These are phyloP conservation scores for Cynodonichthys magdalenae DNA, from an alignment of 2,797 vertebrate genomes.

Conservation along the genomic window DNA sequence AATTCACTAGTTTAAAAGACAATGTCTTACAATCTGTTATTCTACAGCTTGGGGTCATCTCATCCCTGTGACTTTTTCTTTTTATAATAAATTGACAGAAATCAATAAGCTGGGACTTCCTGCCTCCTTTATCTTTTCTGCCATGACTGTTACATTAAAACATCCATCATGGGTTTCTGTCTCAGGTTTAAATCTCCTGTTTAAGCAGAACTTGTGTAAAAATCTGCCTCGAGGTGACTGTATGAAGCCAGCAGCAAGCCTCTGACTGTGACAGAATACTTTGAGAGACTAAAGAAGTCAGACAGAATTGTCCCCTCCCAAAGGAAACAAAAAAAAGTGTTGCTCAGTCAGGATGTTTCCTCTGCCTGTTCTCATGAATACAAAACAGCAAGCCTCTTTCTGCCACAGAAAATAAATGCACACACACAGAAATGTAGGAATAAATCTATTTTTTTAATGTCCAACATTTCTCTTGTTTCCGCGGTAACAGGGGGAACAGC, in stretches of 20 bases:
- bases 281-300: constrained; percentile 26
- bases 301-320: constrained; percentile 1
- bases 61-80: no score
- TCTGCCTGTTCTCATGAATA: constrained; percentile 38
- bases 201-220: not conserved
- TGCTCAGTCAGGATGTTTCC: constrained; percentile 22
- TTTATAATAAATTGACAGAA: no score
- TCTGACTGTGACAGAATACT: constrained; percentile 33
- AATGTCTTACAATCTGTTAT: no score
- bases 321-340: not conserved
- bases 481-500: constrained; percentile 70
- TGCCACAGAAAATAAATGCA: constrained; percentile 28
- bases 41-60: no score
- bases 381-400: constrained; percentile 23
- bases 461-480: constrained; percentile 80
- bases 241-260: constrained; percentile 19
- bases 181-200: not conserved
- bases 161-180: not conserved
- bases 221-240: not conserved
- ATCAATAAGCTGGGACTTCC: no score
- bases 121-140: not conserved
- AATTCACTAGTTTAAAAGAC: no score
- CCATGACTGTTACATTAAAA: not conserved
- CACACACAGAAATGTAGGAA: constrained; percentile 63
- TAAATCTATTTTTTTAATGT: constrained; percentile 75